Percentiles rank a stretch among this genome's conserved stretches.
Evolutionary conservation across 2,797 vertebrate species (phyloP).

Genomic region (Poeciliopsis gracilis): DNA sequence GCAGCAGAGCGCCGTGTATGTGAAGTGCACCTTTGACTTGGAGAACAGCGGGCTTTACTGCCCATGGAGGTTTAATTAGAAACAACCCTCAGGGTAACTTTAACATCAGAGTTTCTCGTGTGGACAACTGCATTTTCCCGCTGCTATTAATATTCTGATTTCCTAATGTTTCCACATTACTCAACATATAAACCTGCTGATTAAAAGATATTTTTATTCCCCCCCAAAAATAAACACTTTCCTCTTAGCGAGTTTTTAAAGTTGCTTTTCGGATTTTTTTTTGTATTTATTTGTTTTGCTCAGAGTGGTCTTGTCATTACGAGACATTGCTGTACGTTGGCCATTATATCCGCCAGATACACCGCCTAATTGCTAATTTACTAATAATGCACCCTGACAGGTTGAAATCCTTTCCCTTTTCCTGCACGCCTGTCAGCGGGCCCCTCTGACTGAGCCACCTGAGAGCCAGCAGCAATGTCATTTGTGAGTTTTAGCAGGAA

Average conservation of each 20-base stretch:
- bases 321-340: conserved; percentile 13
- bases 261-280: background rate
- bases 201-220: background rate
- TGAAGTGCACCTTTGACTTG: conserved; percentile 42
- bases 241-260: background rate
- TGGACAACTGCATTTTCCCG: conserved; percentile 12
- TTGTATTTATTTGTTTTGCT: background rate
- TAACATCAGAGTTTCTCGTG: conserved; percentile 51
- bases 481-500: conserved; percentile 57
- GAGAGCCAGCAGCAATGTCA: conserved; percentile 40
- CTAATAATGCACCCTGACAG: conserved; percentile 48
- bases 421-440: conserved; percentile 49
- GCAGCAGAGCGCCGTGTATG: conserved; percentile 43
- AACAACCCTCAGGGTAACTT: conserved; percentile 56
- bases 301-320: conserved; percentile 25
- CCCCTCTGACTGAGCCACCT: conserved; percentile 58
- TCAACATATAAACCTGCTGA: conserved; percentile 16
- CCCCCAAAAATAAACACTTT: background rate
- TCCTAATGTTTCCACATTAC: conserved; percentile 4
- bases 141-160: conserved; percentile 31
- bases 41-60: conserved; percentile 33
- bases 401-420: conserved; percentile 25
- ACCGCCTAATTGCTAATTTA: conserved; percentile 64
- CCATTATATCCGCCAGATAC: conserved; percentile 31
- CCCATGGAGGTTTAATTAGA: conserved; percentile 69